Conservation (phyloP, 1,140 invertebrate genomes). For the Amyelois transitella region DNA sequence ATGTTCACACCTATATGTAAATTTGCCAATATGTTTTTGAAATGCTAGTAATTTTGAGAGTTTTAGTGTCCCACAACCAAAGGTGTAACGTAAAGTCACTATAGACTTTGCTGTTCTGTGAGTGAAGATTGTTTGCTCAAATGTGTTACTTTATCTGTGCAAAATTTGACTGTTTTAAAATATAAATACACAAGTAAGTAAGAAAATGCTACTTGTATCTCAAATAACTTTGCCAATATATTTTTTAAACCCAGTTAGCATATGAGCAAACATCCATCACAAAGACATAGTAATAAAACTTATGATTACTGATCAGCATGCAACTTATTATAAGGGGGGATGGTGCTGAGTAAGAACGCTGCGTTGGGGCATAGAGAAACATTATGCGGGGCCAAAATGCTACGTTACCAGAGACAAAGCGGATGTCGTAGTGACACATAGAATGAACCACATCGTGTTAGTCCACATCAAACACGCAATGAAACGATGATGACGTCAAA, state of each 20-base stretch:
- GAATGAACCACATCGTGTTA: slow-evolving; percentile 49
- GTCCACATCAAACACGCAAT: slow-evolving; percentile 61
- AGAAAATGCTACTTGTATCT: no score
- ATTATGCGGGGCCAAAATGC: slow-evolving; percentile 62
- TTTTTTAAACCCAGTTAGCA: no score
- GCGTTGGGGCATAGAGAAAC: slow-evolving; percentile 44
- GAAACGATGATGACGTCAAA: slow-evolving; percentile 51
- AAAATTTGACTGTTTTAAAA: no score
- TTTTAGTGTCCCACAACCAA: slow-evolving; percentile 13
- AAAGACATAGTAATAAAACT: slow-evolving; percentile 21
- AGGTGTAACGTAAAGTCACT: slow-evolving; percentile 9
- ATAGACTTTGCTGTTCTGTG: slow-evolving; percentile 33
- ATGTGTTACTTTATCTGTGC: no score
- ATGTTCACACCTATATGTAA: no score
- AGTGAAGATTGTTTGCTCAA: slow-evolving; percentile 29
- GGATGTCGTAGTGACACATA: slow-evolving; percentile 47
- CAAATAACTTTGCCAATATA: no score
- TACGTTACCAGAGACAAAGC: slow-evolving; percentile 61
- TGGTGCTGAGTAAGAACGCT: slow-evolving; percentile 55
- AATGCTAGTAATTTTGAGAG: slow-evolving; percentile 25
- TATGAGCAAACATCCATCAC: slow-evolving; percentile 22
- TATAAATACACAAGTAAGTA: no score
- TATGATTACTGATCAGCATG: slow-evolving; percentile 28
- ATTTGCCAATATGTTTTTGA: slow-evolving; percentile 14
- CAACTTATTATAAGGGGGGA: slow-evolving; percentile 32